phyloP scores from a whole-genome alignment of 2,797 vertebrate genomes.

The Pelochelys cantorii region DNA sequence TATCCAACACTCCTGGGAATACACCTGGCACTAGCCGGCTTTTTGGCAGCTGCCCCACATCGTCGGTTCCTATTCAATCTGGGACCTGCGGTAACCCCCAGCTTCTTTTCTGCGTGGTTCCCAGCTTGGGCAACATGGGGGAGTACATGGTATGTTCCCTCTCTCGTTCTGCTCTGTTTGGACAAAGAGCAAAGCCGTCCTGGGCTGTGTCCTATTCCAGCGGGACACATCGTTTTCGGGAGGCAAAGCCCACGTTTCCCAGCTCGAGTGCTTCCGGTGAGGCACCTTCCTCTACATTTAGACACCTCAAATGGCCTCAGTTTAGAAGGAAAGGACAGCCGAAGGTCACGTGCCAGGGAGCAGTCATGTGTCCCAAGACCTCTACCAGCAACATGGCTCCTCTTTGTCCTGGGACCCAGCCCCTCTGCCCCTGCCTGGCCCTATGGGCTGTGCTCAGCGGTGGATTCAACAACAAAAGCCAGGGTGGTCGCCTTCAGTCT shows the following conservation, averaged over 20 bases:
- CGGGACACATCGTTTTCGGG: background rate
- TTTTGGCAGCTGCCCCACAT: background rate
- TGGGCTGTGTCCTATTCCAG: background rate
- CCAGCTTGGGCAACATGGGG: background rate
- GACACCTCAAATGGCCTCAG: background rate
- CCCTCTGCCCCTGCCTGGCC: accelerated
- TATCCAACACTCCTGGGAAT: no score
- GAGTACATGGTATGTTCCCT: background rate
- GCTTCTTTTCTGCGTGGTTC: background rate
- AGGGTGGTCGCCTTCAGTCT: background rate
- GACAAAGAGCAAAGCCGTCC: background rate
- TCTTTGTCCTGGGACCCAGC: background rate
- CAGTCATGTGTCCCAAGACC: background rate
- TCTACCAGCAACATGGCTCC: background rate
- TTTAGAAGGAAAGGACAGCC: background rate
- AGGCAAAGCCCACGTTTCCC: background rate
- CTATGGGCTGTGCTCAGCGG: background rate
- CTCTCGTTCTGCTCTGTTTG: no score
- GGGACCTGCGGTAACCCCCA: background rate
- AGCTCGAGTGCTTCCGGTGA: background rate
- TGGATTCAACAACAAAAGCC: accelerated
- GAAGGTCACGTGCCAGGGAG: background rate
- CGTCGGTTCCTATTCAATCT: background rate
- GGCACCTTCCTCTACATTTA: background rate
- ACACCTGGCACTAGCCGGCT: background rate